Percentiles rank a stretch among this genome's conserved stretches.
phyloP scores from a whole-genome alignment of 92 coral and sea anemone genomes.

The Meandrina meandrites region DNA sequence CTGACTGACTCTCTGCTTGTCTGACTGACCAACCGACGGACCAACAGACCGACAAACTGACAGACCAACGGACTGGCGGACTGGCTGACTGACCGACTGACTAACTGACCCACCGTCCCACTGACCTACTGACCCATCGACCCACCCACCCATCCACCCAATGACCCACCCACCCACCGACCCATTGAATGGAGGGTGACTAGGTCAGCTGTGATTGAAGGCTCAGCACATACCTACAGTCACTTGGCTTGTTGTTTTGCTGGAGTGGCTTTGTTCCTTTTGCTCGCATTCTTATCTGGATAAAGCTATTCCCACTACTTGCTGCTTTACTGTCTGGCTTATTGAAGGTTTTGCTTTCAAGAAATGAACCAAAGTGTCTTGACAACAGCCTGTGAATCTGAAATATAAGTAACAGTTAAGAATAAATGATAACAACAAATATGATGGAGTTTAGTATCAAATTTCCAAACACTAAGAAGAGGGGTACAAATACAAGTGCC shows the following conservation, averaged over 20 bases:
- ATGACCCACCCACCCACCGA: too few relatives aligned
- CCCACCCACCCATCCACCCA: too few relatives aligned
- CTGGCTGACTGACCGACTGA: too few relatives aligned
- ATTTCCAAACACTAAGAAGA: not conserved
- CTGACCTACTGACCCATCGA: too few relatives aligned
- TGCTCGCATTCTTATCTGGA: conserved; percentile 71
- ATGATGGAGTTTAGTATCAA: not conserved
- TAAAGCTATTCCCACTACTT: conserved; percentile 25
- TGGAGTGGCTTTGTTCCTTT: conserved; percentile 17
- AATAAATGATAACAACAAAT: not conserved
- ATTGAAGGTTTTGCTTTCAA: conserved; percentile 76
- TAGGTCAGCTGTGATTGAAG: too few relatives aligned
- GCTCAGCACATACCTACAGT: conserved; percentile 3
- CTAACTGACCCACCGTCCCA: too few relatives aligned
- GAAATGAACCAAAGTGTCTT: conserved; percentile 83
- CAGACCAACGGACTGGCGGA: too few relatives aligned
- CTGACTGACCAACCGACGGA: not conserved
- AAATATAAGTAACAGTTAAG: not conserved
- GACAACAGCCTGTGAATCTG: conserved; percentile 82
- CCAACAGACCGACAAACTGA: too few relatives aligned
- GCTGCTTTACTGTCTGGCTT: conserved; percentile 7
- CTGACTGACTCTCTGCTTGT: not conserved
- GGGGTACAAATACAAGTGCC: not conserved
- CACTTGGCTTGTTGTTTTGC: not conserved
- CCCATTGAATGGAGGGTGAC: too few relatives aligned